A percentile compares a stretch with the other conserved stretches of the same genome.
Conservation (phyloP, 2,113 vertebrate genomes). For the Azemiops feae region DNA sequence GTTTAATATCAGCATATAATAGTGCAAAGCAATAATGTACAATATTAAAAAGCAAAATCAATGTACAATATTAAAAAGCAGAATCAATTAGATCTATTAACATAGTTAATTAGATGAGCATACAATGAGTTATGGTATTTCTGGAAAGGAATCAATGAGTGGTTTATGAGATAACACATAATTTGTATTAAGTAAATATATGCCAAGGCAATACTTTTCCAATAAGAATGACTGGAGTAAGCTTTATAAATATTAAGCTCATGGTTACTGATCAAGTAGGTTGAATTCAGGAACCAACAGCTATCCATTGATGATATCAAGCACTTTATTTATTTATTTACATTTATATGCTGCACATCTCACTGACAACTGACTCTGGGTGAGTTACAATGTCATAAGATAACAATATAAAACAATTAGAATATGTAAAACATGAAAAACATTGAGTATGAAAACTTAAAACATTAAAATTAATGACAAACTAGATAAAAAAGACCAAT, state of each 20-base stretch:
- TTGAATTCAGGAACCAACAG: neutral
- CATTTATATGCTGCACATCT: neutral
- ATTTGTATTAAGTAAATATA: neutral
- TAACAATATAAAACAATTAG: neutral
- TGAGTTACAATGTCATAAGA: neutral
- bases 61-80: neutral
- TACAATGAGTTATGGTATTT: conserved; percentile 3
- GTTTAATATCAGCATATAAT: neutral
- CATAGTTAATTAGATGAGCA: conserved; percentile 39
- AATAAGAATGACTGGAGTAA: rapidly evolving
- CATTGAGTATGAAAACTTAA: neutral
- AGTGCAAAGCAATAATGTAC: neutral
- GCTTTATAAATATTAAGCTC: rapidly evolving
- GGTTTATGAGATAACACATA: rapidly evolving
- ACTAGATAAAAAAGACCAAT: neutral
- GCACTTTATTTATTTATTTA: neutral
- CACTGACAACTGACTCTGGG: neutral
- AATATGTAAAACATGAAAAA: neutral
- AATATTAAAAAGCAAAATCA: conserved; percentile 11
- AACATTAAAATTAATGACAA: neutral
- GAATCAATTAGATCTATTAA: conserved; percentile 45
- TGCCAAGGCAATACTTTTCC: neutral
- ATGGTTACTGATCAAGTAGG: neutral
- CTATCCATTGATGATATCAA: neutral
- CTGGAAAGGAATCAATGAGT: neutral